Percentiles rank a stretch among this genome's conserved stretches.
phyloP scores from a whole-genome alignment of 2,888 invertebrate genomes.

The Acronicta aceris region DNA sequence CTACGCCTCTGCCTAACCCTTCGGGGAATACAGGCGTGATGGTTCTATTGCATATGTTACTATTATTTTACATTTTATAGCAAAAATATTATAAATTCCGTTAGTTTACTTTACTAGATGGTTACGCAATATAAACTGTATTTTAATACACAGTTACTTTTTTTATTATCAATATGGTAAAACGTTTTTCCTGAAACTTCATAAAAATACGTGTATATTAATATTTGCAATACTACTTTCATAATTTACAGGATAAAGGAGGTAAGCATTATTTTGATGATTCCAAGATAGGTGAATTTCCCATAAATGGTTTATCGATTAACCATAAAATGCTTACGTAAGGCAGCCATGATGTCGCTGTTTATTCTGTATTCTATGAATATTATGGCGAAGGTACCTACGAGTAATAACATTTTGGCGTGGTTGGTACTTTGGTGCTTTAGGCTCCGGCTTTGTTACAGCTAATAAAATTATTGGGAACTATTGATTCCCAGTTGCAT shows the following conservation, averaged over 20 bases:
- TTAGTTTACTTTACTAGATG: no score
- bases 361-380: slow-evolving; percentile 38
- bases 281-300: slow-evolving; percentile 41
- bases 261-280: slow-evolving; percentile 41
- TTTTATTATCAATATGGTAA: no score
- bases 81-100: no score
- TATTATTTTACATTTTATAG: no score
- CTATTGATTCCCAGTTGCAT: no score
- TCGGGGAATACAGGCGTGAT: no score
- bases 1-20: no score
- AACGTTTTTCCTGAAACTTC: no score
- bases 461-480: no score
- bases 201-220: background rate
- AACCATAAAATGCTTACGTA: slow-evolving; percentile 67
- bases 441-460: background rate
- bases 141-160: no score
- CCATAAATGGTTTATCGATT: slow-evolving; percentile 63
- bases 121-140: no score
- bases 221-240: slow-evolving; percentile 13
- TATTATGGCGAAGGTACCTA: slow-evolving; percentile 28
- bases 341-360: slow-evolving; percentile 52
- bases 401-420: slow-evolving; percentile 48
- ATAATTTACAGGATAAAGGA: slow-evolving; percentile 54
- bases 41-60: no score
- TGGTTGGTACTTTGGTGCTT: slow-evolving; percentile 1